Percentiles rank a stretch among this genome's conserved stretches.
Conservation (phyloP, 2,888 invertebrate species). For the Brenthis daphne region DNA sequence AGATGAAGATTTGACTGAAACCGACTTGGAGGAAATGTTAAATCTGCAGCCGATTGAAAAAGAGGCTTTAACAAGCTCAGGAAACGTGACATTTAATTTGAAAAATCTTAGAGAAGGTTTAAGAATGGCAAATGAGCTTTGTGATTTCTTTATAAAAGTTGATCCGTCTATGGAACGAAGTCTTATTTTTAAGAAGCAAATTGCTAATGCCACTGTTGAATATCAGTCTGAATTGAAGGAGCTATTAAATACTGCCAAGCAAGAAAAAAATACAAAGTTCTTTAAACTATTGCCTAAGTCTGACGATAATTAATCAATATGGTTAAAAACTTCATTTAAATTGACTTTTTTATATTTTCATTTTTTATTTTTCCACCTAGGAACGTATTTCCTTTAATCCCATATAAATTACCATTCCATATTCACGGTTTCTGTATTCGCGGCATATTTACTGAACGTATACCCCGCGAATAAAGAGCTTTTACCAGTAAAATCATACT, state of each 20-base stretch:
- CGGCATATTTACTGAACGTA: not conserved
- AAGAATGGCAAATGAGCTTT: conserved; percentile 44
- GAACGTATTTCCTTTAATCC: not conserved
- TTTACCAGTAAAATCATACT: not conserved
- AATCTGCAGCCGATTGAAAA: conserved; percentile 40
- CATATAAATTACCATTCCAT: not conserved
- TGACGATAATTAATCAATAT: not conserved
- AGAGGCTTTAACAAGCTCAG: conserved; percentile 40
- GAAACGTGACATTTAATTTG: conserved; percentile 37
- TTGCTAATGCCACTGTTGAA: not conserved
- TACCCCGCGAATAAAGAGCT: conserved; percentile 6
- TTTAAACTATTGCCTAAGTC: not conserved
- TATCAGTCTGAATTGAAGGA: not conserved
- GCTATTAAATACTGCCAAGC: no score
- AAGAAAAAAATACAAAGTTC: not conserved
- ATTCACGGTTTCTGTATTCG: not conserved
- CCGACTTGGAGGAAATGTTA: conserved; percentile 46
- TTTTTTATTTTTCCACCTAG: not conserved
- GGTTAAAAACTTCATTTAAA: not conserved
- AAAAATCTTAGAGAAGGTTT: conserved; percentile 42
- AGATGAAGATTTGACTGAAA: conserved; percentile 47
- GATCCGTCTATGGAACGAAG: conserved; percentile 17
- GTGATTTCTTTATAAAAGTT: not conserved
- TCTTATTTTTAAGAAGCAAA: conserved; percentile 6
- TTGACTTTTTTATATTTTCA: not conserved